These are phyloP conservation scores for Turritopsis dohrnii DNA, from an alignment of 30 jellyfish, hydroid and myxozoan species.

Conservation along the genomic window DNA sequence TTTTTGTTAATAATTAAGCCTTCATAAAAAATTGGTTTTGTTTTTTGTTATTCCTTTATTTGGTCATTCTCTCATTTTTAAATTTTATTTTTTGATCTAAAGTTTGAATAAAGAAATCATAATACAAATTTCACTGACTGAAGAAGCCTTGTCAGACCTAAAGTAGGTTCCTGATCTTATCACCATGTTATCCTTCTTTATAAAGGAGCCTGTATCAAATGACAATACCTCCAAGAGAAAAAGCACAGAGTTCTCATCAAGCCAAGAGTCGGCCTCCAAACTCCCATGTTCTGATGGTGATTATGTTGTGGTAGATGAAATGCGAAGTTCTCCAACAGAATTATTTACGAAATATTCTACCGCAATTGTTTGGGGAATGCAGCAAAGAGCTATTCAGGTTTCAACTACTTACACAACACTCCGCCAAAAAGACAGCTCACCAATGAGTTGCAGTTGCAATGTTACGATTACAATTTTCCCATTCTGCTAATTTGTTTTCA, in stretches of 20 bases:
- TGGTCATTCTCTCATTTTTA: no score
- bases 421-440: neutral
- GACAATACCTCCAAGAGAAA: neutral
- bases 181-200: neutral
- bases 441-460: no score
- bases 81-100: no score
- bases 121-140: no score
- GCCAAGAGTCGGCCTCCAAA: slow-evolving; percentile 12
- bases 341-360: slow-evolving; percentile 46
- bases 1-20: no score
- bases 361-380: slow-evolving; percentile 99
- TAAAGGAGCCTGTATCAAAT: neutral
- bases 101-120: no score
- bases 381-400: slow-evolving; percentile 96
- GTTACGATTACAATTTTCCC: no score
- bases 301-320: slow-evolving; percentile 32
- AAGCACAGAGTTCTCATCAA: slow-evolving; percentile 16
- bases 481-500: no score
- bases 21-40: no score
- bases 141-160: no score
- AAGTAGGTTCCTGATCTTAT: neutral
- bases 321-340: slow-evolving; percentile 1
- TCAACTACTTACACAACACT: neutral
- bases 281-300: slow-evolving; percentile 15
- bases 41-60: no score